phyloP scores from a whole-genome alignment of 2,797 vertebrate genomes.

The Echeneis naucrates region DNA sequence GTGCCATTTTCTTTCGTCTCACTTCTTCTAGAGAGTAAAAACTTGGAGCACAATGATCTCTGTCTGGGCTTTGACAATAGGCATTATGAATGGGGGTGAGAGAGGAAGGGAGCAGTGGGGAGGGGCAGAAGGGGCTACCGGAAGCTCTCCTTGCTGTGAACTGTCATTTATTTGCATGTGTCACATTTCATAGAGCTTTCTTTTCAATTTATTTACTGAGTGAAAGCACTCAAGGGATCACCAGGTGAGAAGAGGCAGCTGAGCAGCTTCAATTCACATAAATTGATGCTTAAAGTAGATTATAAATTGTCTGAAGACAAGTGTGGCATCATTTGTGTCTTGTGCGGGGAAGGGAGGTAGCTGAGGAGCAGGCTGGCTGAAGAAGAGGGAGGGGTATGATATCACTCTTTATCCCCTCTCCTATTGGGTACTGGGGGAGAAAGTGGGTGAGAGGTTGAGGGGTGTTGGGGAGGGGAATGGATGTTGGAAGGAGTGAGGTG shows the following conservation, averaged over 20 bases:
- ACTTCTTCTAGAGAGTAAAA: slow-evolving; percentile 64
- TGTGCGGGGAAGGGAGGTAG: slow-evolving; percentile 6
- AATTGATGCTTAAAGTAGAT: slow-evolving; percentile 42
- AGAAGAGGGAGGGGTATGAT: slow-evolving; percentile 60
- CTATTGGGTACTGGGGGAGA: slow-evolving; percentile 66
- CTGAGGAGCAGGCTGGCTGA: slow-evolving; percentile 11
- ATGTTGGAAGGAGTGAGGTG: slow-evolving; percentile 52
- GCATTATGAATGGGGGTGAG: slow-evolving; percentile 72
- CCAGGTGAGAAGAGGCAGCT: slow-evolving; percentile 43
- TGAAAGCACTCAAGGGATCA: slow-evolving; percentile 23
- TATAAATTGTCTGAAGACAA: slow-evolving; percentile 32
- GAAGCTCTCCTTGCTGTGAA: slow-evolving; percentile 53
- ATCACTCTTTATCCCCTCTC: slow-evolving; percentile 61
- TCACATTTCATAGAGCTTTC: slow-evolving; percentile 48
- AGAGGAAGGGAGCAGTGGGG: slow-evolving; percentile 45
- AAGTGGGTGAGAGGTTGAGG: slow-evolving; percentile 86
- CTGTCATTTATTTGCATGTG: slow-evolving; percentile 61
- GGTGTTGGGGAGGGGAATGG: slow-evolving; percentile 39
- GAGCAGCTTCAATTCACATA: slow-evolving; percentile 37
- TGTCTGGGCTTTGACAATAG: slow-evolving; percentile 78
- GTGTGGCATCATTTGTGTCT: slow-evolving; percentile 43
- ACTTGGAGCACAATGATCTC: slow-evolving; percentile 76
- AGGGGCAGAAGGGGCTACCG: slow-evolving; percentile 34
- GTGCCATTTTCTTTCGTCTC: slow-evolving; percentile 65
- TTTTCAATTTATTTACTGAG: slow-evolving; percentile 47